phyloP scores from a whole-genome alignment of 2,113 vertebrate species.

The Mellivora capensis region DNA sequence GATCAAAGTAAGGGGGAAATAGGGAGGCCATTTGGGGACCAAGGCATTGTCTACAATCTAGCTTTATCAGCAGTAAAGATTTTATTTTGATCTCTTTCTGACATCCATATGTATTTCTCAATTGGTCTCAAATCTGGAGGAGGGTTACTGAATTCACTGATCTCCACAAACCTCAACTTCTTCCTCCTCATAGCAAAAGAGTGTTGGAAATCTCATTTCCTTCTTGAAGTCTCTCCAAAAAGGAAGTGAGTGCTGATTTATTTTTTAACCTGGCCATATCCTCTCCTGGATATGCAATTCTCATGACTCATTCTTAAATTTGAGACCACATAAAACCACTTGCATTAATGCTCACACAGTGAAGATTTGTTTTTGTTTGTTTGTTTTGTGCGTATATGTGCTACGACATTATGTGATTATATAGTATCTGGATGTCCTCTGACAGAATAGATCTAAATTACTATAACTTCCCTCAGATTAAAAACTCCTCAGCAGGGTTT shows the following conservation, averaged over 20 bases:
- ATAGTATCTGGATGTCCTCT: not conserved
- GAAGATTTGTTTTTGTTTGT: not conserved
- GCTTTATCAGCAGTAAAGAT: not conserved
- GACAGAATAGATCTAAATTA: not conserved
- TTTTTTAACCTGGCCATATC: conserved; percentile 52
- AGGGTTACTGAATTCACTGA: not conserved
- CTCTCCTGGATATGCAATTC: conserved; percentile 54
- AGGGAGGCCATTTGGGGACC: not conserved
- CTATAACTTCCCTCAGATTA: not conserved
- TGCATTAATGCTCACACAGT: not conserved
- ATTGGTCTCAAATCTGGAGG: not conserved
- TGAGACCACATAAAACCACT: not conserved
- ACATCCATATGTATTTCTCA: not conserved
- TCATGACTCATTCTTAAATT: conserved; percentile 46
- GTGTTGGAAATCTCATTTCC: conserved; percentile 58
- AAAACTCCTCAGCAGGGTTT: not conserved
- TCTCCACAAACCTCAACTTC: not conserved
- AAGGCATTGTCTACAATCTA: not conserved
- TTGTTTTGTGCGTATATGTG: not conserved
- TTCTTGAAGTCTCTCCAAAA: conserved; percentile 62
- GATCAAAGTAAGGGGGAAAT: not conserved
- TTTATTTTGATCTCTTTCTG: not conserved
- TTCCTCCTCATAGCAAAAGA: not conserved
- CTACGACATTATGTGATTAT: not conserved
- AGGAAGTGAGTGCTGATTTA: conserved; percentile 50